Conservation (phyloP, 2,797 vertebrate species). For the Gymnocypris eckloni region DNA sequence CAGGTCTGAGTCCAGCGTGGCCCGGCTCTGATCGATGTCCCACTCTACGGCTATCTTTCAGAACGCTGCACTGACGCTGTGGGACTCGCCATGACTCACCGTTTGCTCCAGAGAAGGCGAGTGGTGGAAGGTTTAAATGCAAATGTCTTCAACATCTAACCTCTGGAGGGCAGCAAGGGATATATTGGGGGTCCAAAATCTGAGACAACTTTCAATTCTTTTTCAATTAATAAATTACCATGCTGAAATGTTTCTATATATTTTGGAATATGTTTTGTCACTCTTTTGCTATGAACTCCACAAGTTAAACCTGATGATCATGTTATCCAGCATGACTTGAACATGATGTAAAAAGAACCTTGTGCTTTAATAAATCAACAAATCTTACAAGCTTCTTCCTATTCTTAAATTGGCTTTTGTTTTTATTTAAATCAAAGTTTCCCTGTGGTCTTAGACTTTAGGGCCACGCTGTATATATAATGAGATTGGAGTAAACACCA, state of each 20-base stretch:
- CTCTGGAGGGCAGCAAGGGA: background rate
- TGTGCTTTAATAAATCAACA: background rate
- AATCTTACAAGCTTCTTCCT: background rate
- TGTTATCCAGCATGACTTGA: background rate
- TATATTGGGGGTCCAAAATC: background rate
- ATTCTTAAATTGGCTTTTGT: background rate
- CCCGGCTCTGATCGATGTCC: slow-evolving; percentile 63
- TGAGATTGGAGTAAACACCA: slow-evolving; percentile 15
- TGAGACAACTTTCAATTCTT: background rate
- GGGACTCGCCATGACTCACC: slow-evolving; percentile 30
- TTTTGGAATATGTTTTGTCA: background rate
- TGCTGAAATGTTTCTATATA: background rate
- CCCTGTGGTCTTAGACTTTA: background rate
- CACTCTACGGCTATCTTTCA: slow-evolving; percentile 41
- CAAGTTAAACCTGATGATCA: background rate
- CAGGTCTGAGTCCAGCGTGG: slow-evolving; percentile 54
- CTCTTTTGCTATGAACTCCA: background rate
- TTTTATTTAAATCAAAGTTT: background rate
- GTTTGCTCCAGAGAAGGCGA: slow-evolving; percentile 42
- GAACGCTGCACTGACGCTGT: slow-evolving; percentile 39
- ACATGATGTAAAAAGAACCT: background rate
- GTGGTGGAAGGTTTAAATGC: background rate
- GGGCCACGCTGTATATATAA: background rate
- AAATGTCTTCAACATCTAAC: background rate
- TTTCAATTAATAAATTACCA: background rate